These are phyloP conservation scores for Pyrgilauda ruficollis DNA, from an alignment of 2,113 vertebrate genomes.

Conservation along the genomic window DNA sequence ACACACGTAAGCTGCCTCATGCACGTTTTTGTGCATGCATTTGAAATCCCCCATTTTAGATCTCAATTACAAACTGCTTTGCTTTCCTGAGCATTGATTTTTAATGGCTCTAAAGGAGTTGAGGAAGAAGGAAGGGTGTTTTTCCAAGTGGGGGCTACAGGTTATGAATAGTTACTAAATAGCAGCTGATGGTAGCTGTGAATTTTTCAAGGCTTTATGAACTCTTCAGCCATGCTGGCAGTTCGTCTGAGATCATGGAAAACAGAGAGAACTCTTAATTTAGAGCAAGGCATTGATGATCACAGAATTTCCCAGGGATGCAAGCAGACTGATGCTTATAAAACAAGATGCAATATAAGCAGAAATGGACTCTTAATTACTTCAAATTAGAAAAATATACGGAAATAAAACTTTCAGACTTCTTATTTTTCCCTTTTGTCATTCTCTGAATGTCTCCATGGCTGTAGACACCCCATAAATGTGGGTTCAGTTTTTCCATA, in stretches of 20 bases:
- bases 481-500: background rate
- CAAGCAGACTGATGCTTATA: background rate
- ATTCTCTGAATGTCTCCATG: background rate
- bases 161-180: background rate
- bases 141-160: background rate
- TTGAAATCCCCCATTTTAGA: background rate
- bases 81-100: background rate
- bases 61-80: background rate
- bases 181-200: background rate
- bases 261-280: background rate
- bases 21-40: background rate
- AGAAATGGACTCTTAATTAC: background rate
- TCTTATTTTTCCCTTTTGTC: background rate
- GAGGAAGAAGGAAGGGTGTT: background rate
- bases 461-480: background rate
- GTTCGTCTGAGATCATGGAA: background rate
- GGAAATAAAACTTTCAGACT: background rate
- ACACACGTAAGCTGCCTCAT: background rate
- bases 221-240: background rate
- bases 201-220: background rate
- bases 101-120: background rate
- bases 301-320: background rate
- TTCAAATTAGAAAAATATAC: background rate
- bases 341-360: background rate
- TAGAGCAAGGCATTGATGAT: background rate